phyloP scores from a whole-genome alignment of 2,888 invertebrate species.

The Papilio gigon region DNA sequence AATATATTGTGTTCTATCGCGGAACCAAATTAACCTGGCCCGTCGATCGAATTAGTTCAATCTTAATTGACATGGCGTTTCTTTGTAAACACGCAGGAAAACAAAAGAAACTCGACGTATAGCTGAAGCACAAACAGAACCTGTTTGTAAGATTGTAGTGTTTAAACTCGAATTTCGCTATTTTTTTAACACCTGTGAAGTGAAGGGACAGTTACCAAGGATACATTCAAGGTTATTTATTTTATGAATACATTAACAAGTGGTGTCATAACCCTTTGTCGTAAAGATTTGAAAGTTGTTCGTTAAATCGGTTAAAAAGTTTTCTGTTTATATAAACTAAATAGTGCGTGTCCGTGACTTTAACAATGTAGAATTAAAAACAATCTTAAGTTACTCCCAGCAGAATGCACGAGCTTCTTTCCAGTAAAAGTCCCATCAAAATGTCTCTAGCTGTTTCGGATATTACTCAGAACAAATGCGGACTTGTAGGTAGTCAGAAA shows the following conservation, averaged over 20 bases:
- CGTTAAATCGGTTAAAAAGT: conserved; percentile 9
- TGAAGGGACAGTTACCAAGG: conserved; percentile 40
- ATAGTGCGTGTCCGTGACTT: too few relatives aligned
- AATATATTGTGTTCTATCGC: background rate
- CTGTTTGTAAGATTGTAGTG: background rate
- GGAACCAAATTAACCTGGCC: conserved; percentile 1
- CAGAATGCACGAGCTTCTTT: too few relatives aligned
- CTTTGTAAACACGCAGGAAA: conserved; percentile 6
- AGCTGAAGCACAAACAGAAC: conserved; percentile 26
- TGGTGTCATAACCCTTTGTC: conserved; percentile 32
- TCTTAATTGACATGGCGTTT: conserved; percentile 14
- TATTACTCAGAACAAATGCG: too few relatives aligned
- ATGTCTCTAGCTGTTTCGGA: too few relatives aligned
- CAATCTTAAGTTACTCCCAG: too few relatives aligned
- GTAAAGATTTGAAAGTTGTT: conserved; percentile 37
- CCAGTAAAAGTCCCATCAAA: too few relatives aligned
- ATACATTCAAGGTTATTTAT: conserved; percentile 38
- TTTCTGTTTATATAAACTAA: conserved; percentile 11
- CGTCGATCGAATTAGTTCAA: conserved; percentile 14
- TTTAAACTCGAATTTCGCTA: conserved; percentile 21
- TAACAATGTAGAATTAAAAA: too few relatives aligned
- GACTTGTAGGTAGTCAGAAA: too few relatives aligned
- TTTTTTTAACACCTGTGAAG: conserved; percentile 36
- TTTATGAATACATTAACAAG: conserved; percentile 42
- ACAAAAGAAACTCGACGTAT: conserved; percentile 12